These are phyloP conservation scores for Lacanobia wlatinum DNA, from an alignment of 2,888 invertebrate species.

Conservation along the genomic window DNA sequence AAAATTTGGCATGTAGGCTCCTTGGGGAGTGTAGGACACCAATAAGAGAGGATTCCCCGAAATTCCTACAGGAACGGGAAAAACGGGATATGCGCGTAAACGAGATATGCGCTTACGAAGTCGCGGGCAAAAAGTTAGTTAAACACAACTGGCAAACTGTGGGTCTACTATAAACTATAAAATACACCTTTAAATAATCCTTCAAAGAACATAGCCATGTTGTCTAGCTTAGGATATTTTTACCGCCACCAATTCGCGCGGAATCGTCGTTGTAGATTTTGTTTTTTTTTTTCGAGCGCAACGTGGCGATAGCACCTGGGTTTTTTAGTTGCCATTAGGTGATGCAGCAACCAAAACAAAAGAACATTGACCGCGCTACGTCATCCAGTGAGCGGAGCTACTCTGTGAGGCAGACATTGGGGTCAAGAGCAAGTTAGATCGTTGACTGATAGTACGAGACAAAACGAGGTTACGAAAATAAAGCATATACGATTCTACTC, in stretches of 20 bases:
- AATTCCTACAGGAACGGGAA: too few relatives aligned
- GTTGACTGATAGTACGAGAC: conserved; percentile 17
- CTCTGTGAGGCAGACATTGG: background rate
- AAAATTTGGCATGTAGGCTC: too few relatives aligned
- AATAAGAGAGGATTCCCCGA: too few relatives aligned
- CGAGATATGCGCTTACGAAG: too few relatives aligned
- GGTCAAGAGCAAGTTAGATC: conserved; percentile 38
- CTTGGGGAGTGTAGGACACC: too few relatives aligned
- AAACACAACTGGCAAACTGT: too few relatives aligned
- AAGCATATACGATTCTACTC: too few relatives aligned
- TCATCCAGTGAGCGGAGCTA: background rate
- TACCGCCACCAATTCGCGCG: background rate
- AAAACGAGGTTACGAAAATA: conserved; percentile 4
- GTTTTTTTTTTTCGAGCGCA: background rate
- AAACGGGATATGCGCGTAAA: too few relatives aligned
- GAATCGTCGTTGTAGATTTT: too few relatives aligned
- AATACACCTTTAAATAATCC: too few relatives aligned
- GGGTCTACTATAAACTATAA: too few relatives aligned
- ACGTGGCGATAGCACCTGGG: background rate
- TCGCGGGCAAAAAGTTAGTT: too few relatives aligned
- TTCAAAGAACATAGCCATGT: background rate
- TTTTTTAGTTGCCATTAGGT: background rate
- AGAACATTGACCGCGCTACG: background rate
- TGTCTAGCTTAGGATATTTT: background rate
- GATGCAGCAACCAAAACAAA: conserved; percentile 1